These are phyloP conservation scores for Bovichtus variegatus DNA, from an alignment of 2,797 vertebrate species.

Conservation along the genomic window DNA sequence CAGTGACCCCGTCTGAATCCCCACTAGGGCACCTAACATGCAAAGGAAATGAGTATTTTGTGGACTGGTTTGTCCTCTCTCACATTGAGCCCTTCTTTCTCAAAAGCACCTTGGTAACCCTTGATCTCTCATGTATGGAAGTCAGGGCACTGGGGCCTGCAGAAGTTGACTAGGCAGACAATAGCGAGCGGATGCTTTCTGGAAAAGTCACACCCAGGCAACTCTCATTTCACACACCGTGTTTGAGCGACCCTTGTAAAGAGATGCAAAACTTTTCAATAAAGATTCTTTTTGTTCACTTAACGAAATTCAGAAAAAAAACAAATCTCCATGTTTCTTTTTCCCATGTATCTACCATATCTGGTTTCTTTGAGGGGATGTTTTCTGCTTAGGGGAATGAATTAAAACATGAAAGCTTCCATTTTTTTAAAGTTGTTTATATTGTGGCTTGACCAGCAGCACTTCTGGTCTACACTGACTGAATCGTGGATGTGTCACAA, in stretches of 20 bases:
- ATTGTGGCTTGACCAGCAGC: not conserved
- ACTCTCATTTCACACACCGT: constrained; percentile 84
- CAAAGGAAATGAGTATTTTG: constrained; percentile 90
- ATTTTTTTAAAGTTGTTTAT: constrained; percentile 45
- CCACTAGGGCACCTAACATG: constrained; percentile 85
- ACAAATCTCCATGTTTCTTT: constrained; percentile 34
- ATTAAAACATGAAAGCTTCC: constrained; percentile 4
- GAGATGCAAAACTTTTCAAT: constrained; percentile 69
- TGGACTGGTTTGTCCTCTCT: constrained; percentile 80
- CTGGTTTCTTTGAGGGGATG: constrained; percentile 11
- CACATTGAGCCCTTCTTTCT: constrained; percentile 83
- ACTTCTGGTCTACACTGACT: not conserved
- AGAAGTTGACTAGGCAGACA: constrained; percentile 87
- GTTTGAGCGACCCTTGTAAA: constrained; percentile 79
- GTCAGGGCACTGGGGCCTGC: constrained; percentile 85
- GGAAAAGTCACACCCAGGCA: constrained; percentile 85
- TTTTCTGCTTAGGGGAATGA: constrained; percentile 25
- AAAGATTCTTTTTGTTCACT: constrained; percentile 70
- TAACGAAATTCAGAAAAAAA: constrained; percentile 47
- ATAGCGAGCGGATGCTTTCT: constrained; percentile 85
- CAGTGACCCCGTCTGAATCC: constrained; percentile 84
- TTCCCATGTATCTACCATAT: constrained; percentile 38
- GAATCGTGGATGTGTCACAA: not conserved
- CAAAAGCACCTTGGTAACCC: constrained; percentile 90
- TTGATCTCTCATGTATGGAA: constrained; percentile 91